These are phyloP conservation scores for Balaeniceps rex DNA, from an alignment of 2,113 vertebrate genomes.

Conservation along the genomic window DNA sequence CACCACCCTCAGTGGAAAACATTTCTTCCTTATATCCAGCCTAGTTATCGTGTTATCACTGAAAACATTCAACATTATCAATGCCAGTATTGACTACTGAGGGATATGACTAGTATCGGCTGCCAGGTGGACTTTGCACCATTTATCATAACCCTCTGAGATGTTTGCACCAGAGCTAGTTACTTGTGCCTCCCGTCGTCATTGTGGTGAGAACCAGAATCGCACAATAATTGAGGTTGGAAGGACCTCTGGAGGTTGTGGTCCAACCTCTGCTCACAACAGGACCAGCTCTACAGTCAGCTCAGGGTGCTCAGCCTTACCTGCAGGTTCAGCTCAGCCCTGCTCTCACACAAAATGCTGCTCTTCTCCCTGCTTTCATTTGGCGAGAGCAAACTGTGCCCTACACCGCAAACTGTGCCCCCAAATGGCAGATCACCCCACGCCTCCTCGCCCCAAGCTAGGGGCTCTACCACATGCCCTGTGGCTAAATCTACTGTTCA, in stretches of 20 bases:
- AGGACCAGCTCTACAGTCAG: not conserved
- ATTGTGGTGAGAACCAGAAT: not conserved
- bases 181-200: not conserved
- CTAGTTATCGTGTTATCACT: too few species aligned
- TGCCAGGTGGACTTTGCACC: not conserved
- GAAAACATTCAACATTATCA: not conserved
- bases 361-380: not conserved
- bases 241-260: not conserved
- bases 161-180: not conserved
- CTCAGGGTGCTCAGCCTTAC: not conserved
- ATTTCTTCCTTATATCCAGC: too few species aligned
- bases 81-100: not conserved
- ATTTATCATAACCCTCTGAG: not conserved
- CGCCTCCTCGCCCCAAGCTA: not conserved
- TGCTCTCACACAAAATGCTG: not conserved
- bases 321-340: not conserved
- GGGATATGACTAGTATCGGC: not conserved
- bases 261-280: not conserved
- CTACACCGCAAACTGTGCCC: not conserved
- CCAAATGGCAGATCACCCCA: not conserved
- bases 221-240: not conserved
- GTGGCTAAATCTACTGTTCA: not conserved
- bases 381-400: not conserved
- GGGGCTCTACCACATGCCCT: not conserved
- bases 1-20: too few species aligned